Evolutionary conservation across 2,797 vertebrate genomes (phyloP).

Genomic region (Tinamus major): DNA sequence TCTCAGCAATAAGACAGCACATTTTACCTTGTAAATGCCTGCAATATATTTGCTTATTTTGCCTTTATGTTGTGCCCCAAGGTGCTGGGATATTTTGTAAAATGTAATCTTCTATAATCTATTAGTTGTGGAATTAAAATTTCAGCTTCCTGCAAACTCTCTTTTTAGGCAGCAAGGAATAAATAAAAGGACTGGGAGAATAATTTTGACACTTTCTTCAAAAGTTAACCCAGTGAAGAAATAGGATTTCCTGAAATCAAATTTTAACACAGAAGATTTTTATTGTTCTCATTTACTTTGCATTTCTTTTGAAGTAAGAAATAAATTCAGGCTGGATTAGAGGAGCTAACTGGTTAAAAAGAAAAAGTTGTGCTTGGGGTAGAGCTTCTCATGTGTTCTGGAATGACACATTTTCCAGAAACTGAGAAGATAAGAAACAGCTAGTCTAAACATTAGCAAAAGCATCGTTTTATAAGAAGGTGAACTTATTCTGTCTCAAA

Average conservation of each 20-base stretch:
- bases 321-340: neutral
- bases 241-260: constrained; percentile 3
- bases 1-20: neutral
- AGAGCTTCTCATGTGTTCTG: neutral
- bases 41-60: neutral
- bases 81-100: neutral
- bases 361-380: neutral
- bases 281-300: neutral
- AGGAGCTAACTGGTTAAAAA: neutral
- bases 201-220: constrained; percentile 5
- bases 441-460: neutral
- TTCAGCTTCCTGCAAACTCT: neutral
- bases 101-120: neutral
- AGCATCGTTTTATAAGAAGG: neutral
- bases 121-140: constrained; percentile 15
- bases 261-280: neutral
- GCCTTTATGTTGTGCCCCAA: neutral
- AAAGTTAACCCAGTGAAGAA: constrained; percentile 38
- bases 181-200: constrained; percentile 7
- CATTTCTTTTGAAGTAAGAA: neutral
- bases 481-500: neutral
- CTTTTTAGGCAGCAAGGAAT: neutral
- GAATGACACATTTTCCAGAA: neutral
- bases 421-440: neutral
- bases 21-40: neutral